Base-by-base conservation (phyloP, 2,797 vertebrate genomes). In the Eulemur albifrons region DNA sequence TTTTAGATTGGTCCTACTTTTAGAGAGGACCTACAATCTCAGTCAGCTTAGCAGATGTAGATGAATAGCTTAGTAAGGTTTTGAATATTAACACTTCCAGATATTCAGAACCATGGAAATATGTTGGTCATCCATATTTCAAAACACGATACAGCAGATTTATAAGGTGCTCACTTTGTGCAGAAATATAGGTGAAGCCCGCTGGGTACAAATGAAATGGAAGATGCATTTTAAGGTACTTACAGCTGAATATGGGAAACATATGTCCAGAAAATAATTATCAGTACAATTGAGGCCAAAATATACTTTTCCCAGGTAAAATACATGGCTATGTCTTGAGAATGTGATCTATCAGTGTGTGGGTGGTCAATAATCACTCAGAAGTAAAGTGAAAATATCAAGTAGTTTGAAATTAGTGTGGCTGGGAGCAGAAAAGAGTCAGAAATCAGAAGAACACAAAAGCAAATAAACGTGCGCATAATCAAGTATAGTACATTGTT, bases 21-120 rank as follows among this genome's bases (percentile, higher is more conserved):
- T 90, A 88, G 84, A 89, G 69, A 77, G 67, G 57, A 45, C 18
- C 25, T 85, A 81, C 14, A 90, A 52, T 25, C 75, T 63, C 70
- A 84, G 65, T 88, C 87, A 96, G 35, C n/a, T 45, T 88, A 69
- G 40, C 15, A 70, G 54, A 94, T 38, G 25, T 50, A 67, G 89
- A 50, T 83, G 52, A 93, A 50, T 9, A 61, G 52, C 40, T 95
- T 91, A 84, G 25, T 48, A 43, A 91, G 45, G 43, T 45, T 93
- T 86, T 97, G 82, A 94, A 91, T 95, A 95, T 89, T 88, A 94
- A 95, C 69, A 38, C 45, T 84, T 90, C 79, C 50, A 18, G 65
- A 86, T 32, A 32, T 69, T 77, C 6, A 80, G 32, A 77, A 69
- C 61, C 82, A 63, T 50, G 35, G 40, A 67, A 65, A 80, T 61